Base-by-base conservation (phyloP, 2,797 vertebrate species). In the Cyprinella venusta region DNA sequence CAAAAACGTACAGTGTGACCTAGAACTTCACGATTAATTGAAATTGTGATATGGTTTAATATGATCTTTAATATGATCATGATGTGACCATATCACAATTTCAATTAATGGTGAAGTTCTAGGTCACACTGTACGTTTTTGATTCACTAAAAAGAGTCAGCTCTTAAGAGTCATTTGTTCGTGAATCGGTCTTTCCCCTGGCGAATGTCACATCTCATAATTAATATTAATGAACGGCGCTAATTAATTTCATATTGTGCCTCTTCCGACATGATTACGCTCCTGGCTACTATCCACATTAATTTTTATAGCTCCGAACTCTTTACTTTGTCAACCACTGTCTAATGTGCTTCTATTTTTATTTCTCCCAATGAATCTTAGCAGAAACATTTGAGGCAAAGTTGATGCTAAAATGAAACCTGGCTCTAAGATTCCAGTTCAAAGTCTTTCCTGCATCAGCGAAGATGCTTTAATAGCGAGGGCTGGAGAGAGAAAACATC, bases 271-370 rank as follows among this genome's bases (percentile, higher is more conserved):
- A 61, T 61, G 54, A 76, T 54, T 76, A 8, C 6, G 76, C 76
- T 64, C 18, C 56, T 45, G 67, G 50, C 33, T 26, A 80, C 33
- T 26, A n/a, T 45, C 50, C 67, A 33, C 52, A 80, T 71, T 59
- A 33, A 71, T 71, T 52, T 52, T 70, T 70, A 42, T 33, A 61
- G 52, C 67, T 69, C 64, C 56, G n/a, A 68, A 30, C 38, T 80
- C 67, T 70, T 80, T 45, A 56, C 59, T 64, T 64, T 61, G 67
- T 56, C 67, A 80, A 70, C 65, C 36, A 26, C 24, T 30, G 38
- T 45, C 76, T 77, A 64, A 77, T 64, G 56, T 42, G 76, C 19
- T 77, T 77, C 76, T 77, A 64, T 77, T 77, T 63, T 77, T 48
- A 59, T 76, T 56, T 59, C 54, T 59, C 74, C 42, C 21, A 59